These are phyloP conservation scores for Drosophila bifasciata DNA, from an alignment of 1,140 invertebrate genomes.

Conservation along the genomic window DNA sequence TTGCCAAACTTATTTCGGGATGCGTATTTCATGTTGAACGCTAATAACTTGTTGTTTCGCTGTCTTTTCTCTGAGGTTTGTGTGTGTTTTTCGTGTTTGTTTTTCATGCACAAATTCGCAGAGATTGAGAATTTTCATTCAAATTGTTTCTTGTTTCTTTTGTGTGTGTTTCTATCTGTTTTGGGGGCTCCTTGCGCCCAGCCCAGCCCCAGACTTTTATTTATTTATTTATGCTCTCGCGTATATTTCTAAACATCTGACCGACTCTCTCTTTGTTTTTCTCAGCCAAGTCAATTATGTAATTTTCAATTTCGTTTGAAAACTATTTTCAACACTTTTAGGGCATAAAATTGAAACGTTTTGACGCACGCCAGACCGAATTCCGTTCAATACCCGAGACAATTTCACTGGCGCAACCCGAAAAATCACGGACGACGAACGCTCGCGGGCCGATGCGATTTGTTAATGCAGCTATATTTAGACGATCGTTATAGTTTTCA, in stretches of 20 bases:
- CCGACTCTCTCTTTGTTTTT: slow-evolving; percentile 7
- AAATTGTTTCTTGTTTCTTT: slow-evolving; percentile 47
- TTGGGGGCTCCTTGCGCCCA: slow-evolving; percentile 7
- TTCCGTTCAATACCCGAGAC: slow-evolving; percentile 34
- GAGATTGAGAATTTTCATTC: slow-evolving; percentile 55
- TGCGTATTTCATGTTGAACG: slow-evolving; percentile 60
- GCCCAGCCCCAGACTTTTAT: slow-evolving; percentile 20
- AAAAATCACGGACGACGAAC: slow-evolving; percentile 6
- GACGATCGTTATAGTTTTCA: slow-evolving; percentile 41
- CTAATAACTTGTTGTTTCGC: slow-evolving; percentile 74
- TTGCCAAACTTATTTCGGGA: slow-evolving; percentile 71
- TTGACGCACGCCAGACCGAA: slow-evolving; percentile 37
- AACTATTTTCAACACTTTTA: slow-evolving; percentile 67
- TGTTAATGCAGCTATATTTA: slow-evolving; percentile 73
- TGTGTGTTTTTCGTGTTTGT: no score
- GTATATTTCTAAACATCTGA: slow-evolving; percentile 51
- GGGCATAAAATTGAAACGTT: slow-evolving; percentile 61
- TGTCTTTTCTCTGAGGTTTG: slow-evolving; percentile 16
- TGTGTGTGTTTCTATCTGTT: slow-evolving; percentile 34
- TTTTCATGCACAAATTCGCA: not conserved
- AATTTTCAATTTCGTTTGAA: slow-evolving; percentile 60
- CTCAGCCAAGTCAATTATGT: slow-evolving; percentile 54
- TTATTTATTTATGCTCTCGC: slow-evolving; percentile 58
- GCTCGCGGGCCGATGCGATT: slow-evolving; percentile 32
- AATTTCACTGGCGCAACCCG: not conserved